Percentiles rank a stretch among this genome's conserved stretches.
These are phyloP conservation scores for Gryllus longicercus DNA, from an alignment of 2,888 invertebrate genomes.

Conservation along the genomic window DNA sequence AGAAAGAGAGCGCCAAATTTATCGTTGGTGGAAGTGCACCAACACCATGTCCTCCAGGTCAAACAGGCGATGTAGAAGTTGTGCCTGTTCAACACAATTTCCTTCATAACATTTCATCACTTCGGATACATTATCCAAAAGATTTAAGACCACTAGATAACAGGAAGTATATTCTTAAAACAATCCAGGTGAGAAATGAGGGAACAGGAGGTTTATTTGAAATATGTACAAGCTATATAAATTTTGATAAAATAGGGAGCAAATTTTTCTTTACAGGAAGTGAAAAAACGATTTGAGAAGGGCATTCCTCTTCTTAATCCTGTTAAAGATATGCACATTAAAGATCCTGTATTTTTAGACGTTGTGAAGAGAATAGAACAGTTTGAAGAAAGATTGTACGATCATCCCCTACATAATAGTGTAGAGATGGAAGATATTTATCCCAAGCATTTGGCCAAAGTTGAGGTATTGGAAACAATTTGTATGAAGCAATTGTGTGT, in stretches of 20 bases:
- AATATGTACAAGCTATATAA: not conserved
- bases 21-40: conserved; percentile 34
- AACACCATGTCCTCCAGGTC: conserved; percentile 64
- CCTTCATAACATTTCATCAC: conserved; percentile 82
- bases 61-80: conserved; percentile 82
- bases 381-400: conserved; percentile 74
- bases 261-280: conserved; percentile 54
- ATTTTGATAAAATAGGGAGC: not conserved
- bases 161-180: conserved; percentile 78
- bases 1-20: conserved; percentile 53
- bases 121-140: conserved; percentile 85
- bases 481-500: no score
- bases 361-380: conserved; percentile 78
- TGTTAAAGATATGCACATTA: conserved; percentile 93
- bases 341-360: conserved; percentile 73
- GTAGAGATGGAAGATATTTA: conserved; percentile 69
- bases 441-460: conserved; percentile 44
- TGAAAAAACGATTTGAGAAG: conserved; percentile 82
- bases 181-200: conserved; percentile 51
- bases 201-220: no score
- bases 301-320: conserved; percentile 90
- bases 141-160: conserved; percentile 84
- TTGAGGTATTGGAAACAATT: not conserved
- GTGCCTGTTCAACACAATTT: conserved; percentile 80
- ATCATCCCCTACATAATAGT: conserved; percentile 78